Conservation (phyloP, 2,113 vertebrate species). For the Serilophus lunatus region DNA sequence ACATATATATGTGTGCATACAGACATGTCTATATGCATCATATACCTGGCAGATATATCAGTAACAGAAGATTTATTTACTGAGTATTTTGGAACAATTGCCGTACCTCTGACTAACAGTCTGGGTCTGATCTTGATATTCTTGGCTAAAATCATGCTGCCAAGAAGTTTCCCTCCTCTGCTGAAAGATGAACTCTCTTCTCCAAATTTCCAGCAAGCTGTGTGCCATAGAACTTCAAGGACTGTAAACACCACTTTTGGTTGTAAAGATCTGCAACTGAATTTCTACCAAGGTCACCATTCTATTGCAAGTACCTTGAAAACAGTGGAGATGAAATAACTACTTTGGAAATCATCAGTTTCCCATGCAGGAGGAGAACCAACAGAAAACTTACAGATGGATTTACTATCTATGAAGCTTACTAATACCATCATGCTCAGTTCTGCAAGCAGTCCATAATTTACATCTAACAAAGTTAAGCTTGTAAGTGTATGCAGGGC, state of each 20-base stretch:
- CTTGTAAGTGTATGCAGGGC: neutral
- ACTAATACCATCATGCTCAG: neutral
- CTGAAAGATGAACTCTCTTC: neutral
- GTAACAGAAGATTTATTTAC: neutral
- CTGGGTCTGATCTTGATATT: neutral
- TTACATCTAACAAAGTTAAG: neutral
- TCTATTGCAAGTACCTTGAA: neutral
- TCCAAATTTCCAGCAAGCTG: neutral
- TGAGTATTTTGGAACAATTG: neutral
- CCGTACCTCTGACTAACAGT: neutral
- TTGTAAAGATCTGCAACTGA: neutral
- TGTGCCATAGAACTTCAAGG: neutral
- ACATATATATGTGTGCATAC: neutral
- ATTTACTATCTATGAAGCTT: neutral
- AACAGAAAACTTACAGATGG: neutral
- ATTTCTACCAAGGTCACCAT: neutral
- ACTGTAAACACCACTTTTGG: neutral
- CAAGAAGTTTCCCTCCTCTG: neutral
- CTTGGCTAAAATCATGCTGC: neutral
- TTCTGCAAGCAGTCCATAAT: neutral
- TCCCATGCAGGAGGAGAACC: neutral
- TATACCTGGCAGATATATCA: neutral
- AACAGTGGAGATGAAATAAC: neutral
- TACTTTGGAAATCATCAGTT: neutral
- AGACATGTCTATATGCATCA: neutral